Conservation (phyloP, 2,113 vertebrate species). For the Lampris incognitus region DNA sequence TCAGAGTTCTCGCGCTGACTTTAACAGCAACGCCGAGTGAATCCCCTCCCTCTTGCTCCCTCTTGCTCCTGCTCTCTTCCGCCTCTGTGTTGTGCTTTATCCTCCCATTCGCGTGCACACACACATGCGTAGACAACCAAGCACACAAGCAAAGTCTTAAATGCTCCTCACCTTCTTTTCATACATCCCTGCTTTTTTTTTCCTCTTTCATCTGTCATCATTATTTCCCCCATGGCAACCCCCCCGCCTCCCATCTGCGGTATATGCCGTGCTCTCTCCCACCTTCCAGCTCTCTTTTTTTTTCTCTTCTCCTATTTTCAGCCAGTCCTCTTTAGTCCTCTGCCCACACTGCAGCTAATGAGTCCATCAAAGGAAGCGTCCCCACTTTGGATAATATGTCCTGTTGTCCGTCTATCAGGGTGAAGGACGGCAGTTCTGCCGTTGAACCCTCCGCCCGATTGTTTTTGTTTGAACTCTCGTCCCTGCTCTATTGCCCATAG, state of each 20-base stretch:
- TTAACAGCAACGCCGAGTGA: not conserved
- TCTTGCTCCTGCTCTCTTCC: not conserved
- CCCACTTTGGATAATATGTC: not conserved
- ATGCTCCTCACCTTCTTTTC: not conserved
- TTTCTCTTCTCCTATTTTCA: not conserved
- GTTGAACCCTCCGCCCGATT: not conserved
- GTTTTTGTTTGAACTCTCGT: slow-evolving; percentile 7
- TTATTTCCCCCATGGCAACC: not conserved
- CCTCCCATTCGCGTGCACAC: not conserved
- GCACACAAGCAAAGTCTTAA: not conserved
- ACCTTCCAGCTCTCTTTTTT: not conserved
- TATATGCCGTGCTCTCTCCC: not conserved
- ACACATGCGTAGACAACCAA: too few relatives aligned
- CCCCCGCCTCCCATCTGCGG: not conserved
- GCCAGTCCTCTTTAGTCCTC: not conserved
- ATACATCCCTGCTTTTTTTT: not conserved
- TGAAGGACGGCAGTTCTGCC: not conserved
- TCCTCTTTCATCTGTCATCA: not conserved
- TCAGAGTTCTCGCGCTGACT: not conserved
- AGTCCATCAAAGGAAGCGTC: not conserved
- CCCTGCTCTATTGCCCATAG: not conserved
- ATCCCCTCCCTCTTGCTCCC: not conserved
- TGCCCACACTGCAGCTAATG: not conserved
- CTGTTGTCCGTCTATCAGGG: not conserved
- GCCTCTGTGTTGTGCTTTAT: not conserved